Evolutionary conservation across 2,797 vertebrate genomes (phyloP), one percentile per base, ranked within the genome.

Genomic region (Falco columbarius): DNA sequence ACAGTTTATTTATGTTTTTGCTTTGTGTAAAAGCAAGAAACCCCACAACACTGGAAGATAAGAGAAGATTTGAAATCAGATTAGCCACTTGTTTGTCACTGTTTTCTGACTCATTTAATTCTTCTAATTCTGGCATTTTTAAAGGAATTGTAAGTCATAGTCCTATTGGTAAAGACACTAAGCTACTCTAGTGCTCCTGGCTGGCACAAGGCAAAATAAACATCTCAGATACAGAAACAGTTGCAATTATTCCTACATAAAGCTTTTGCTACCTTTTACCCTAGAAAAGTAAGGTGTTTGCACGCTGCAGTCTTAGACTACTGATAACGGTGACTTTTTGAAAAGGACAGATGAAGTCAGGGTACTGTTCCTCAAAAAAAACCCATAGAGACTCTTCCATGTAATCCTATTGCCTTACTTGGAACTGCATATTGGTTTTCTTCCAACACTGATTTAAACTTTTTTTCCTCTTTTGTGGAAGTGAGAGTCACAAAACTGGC

Each of bases 391-490:
- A 30, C 20, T 68, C 51, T 63, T 55, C 62, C 14, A 12, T 34
- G 32, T 0, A 34, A 23, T 54, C 59, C 19, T 32, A 6, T 22
- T 76, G 42, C 20, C 24, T 68, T 81, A 38, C 32, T 46, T 51
- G 27, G 47, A 87, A 13, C 23, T 51, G 30, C 0, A 0, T 23
- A 6, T 13, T 68, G 30, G 5, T 59, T 74, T 77, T 63, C 55
- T 84, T 81, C 29, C 70, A 66, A 4, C 0, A 0, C 0, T 6
- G 7, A 52, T 14, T 32, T n/a, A 6, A 0, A 18, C 12, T 51
- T 72, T 65, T 59, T 54, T 58, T n/a, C n/a, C n/a, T 74, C 32
- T 62, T 90, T 51, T 89, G 29, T 65, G 58, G 61, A 81, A 36
- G 38, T 15, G 22, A 56, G 49, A 87, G 36, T 34, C 61, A 65